phyloP scores from a whole-genome alignment of 2,888 invertebrate genomes.

The Nymphalis urticae region DNA sequence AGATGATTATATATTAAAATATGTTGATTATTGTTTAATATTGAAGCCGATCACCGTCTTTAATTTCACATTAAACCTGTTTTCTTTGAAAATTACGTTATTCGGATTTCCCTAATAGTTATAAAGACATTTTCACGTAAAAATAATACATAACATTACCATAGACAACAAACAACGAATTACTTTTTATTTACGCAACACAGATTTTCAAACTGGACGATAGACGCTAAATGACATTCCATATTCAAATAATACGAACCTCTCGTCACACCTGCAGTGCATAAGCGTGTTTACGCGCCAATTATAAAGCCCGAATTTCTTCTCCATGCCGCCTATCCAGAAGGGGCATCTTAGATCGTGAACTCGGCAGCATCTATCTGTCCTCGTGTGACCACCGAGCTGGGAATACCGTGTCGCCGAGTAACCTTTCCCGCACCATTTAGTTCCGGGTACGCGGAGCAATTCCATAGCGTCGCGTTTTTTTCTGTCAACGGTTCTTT shows the following conservation, averaged over 20 bases:
- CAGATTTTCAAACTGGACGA: no score
- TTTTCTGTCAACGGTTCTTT: slow-evolving; percentile 52
- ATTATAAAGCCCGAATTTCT: slow-evolving; percentile 93
- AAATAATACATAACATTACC: no score
- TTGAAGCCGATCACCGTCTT: no score
- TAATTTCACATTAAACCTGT: no score
- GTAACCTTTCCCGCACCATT: slow-evolving; percentile 96
- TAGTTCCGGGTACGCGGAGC: slow-evolving; percentile 92
- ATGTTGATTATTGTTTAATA: no score
- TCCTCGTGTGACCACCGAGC: slow-evolving; percentile 90
- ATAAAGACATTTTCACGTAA: no score
- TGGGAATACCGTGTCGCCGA: slow-evolving; percentile 90
- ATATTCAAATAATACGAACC: slow-evolving; percentile 79
- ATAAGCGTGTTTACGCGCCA: slow-evolving; percentile 94
- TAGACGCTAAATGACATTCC: no score
- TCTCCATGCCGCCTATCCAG: slow-evolving; percentile 91
- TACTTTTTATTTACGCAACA: no score
- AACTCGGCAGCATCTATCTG: slow-evolving; percentile 93
- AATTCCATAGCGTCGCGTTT: slow-evolving; percentile 82
- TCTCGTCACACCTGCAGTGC: slow-evolving; percentile 95
- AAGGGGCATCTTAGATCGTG: slow-evolving; percentile 93
- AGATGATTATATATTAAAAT: no score
- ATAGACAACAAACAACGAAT: no score
- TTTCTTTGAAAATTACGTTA: no score
- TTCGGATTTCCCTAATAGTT: no score